A percentile compares a stretch with the other conserved stretches of the same genome.
Conservation (phyloP, 2,113 vertebrate genomes). For the Gavialis gangeticus region DNA sequence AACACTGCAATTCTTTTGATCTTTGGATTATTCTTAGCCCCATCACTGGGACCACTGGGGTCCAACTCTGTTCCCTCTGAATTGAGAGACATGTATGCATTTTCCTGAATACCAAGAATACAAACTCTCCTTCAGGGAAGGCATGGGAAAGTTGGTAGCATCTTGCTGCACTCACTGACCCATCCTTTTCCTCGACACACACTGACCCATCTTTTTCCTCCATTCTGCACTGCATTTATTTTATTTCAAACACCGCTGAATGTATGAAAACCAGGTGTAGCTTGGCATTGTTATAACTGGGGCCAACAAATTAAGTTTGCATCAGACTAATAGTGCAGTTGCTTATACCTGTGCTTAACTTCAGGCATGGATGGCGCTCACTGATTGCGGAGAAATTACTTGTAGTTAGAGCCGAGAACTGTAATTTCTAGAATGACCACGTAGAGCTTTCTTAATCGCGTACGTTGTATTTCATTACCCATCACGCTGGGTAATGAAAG, state of each 20-base stretch:
- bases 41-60: background rate
- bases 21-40: background rate
- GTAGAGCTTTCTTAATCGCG: background rate
- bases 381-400: background rate
- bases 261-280: background rate
- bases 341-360: background rate
- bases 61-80: background rate
- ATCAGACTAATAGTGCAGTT: accelerated
- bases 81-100: background rate
- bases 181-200: background rate
- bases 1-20: too few relatives aligned
- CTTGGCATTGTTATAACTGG: background rate
- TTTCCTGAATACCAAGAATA: background rate
- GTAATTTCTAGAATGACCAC: too few relatives aligned
- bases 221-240: background rate
- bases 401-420: background rate
- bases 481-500: background rate
- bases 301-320: accelerated
- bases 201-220: too few relatives aligned
- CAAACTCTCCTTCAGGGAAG: background rate
- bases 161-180: background rate
- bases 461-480: background rate
- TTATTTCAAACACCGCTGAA: background rate
- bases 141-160: background rate
- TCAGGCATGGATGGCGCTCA: background rate